Evolutionary conservation across 2,888 invertebrate species (phyloP).

Genomic region (Coecobrya sp.): DNA sequence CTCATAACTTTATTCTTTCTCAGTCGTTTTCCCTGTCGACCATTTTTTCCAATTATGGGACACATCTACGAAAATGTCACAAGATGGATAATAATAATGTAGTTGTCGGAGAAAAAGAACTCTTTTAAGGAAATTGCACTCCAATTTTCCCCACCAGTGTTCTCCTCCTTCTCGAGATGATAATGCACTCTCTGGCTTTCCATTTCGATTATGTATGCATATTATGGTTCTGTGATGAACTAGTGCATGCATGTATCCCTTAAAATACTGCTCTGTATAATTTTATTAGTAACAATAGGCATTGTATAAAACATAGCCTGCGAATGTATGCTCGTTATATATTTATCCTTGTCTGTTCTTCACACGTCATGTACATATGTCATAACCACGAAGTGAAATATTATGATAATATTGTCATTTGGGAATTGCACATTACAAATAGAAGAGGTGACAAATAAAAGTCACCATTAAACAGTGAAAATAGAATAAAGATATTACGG

Average conservation of each 20-base stretch:
- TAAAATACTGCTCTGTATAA: background rate
- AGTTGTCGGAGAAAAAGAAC: conserved; percentile 40
- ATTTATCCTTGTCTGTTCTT: background rate
- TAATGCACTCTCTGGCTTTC: conserved; percentile 24
- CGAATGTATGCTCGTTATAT: background rate
- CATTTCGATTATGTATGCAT: conserved; percentile 31
- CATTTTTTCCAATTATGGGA: conserved; percentile 56
- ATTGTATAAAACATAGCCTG: background rate
- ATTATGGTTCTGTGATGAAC: background rate
- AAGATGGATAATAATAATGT: conserved; percentile 69
- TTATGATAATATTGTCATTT: conserved; percentile 40
- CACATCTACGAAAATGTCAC: conserved; percentile 70
- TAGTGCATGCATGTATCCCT: background rate
- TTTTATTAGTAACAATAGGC: no score
- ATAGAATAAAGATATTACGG: background rate
- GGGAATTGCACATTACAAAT: background rate
- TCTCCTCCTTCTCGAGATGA: conserved; percentile 26
- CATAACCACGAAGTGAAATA: conserved; percentile 49
- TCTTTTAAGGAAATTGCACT: conserved; percentile 68
- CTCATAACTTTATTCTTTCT: background rate
- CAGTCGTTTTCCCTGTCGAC: conserved; percentile 35
- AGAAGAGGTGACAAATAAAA: conserved; percentile 26
- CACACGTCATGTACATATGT: conserved; percentile 10
- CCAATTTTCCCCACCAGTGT: conserved; percentile 36
- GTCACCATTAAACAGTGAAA: conserved; percentile 4